A percentile compares a stretch with the other conserved stretches of the same genome.
Conservation (phyloP, 1,140 invertebrate genomes). For the Drosophila saltans region DNA sequence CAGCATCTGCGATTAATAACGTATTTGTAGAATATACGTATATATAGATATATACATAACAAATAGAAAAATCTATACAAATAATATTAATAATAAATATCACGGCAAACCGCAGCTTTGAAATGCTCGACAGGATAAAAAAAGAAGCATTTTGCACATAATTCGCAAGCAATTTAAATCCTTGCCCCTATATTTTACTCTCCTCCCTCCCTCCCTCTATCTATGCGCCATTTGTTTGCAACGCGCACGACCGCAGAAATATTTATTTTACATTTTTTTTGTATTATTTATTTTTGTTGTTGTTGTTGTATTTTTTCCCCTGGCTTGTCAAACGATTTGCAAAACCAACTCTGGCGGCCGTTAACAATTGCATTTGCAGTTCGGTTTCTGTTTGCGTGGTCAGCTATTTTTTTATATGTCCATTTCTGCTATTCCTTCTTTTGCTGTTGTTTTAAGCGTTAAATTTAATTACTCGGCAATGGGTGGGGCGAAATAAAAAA, state of each 20-base stretch:
- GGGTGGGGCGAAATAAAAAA: conserved; percentile 32
- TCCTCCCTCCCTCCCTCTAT: conserved; percentile 14
- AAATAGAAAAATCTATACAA: conserved; percentile 12
- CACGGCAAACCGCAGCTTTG: conserved; percentile 55
- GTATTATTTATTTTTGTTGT: neutral
- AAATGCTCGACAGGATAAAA: conserved; percentile 48
- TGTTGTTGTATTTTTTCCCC: conserved; percentile 32
- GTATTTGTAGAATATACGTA: conserved; percentile 22
- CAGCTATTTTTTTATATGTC: conserved; percentile 28
- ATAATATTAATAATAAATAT: conserved; percentile 62
- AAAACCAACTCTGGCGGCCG: conserved; percentile 69
- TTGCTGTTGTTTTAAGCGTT: conserved; percentile 74
- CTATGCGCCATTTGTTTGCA: conserved; percentile 54
- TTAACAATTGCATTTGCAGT: conserved; percentile 73
- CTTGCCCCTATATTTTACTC: conserved; percentile 7
- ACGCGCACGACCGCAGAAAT: conserved; percentile 57
- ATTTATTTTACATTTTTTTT: conserved; percentile 49
- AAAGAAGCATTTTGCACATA: conserved; percentile 64
- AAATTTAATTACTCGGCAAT: conserved; percentile 78
- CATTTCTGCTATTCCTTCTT: conserved; percentile 5
- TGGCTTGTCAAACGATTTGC: conserved; percentile 75
- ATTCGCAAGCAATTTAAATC: conserved; percentile 74
- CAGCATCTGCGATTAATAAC: conserved; percentile 57
- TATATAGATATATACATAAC: neutral
- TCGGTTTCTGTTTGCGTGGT: conserved; percentile 64